Conservation (phyloP, 2,113 vertebrate genomes). For the Rhinoderma darwinii region DNA sequence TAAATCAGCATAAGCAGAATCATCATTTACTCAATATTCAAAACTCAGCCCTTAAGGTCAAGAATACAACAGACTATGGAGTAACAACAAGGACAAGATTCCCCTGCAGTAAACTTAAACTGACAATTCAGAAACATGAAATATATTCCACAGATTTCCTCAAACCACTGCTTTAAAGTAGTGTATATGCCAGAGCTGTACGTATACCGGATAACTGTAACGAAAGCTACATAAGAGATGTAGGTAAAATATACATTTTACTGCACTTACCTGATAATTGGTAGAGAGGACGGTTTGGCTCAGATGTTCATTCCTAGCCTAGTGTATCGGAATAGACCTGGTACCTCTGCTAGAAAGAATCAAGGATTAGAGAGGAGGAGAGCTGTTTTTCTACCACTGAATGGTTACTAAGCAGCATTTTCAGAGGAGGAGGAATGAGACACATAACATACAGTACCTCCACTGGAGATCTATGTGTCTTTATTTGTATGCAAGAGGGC, state of each 20-base stretch:
- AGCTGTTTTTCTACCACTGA: slow-evolving; percentile 13
- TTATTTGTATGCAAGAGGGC: slow-evolving; percentile 52
- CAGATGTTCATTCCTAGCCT: neutral
- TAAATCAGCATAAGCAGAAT: neutral
- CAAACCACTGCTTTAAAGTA: neutral
- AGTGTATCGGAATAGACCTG: slow-evolving; percentile 18
- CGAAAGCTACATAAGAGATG: neutral
- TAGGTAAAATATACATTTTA: neutral
- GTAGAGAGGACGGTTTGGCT: slow-evolving; percentile 1
- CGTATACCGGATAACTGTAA: neutral
- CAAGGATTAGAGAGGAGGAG: slow-evolving; percentile 45
- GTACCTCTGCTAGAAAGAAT: slow-evolving; percentile 40
- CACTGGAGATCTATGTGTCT: slow-evolving; percentile 17
- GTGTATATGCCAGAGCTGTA: neutral
- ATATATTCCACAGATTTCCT: neutral
- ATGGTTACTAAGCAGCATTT: slow-evolving; percentile 56
- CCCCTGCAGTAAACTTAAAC: slow-evolving; percentile 31
- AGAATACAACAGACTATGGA: neutral
- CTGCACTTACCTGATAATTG: slow-evolving; percentile 38
- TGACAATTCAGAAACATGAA: neutral
- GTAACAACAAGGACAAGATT: neutral
- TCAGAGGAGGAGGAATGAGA: slow-evolving; percentile 53
- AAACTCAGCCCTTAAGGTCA: neutral
- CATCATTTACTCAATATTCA: neutral
- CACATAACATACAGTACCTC: slow-evolving; percentile 32